Evolutionary conservation across 2,797 vertebrate genomes (phyloP).

Genomic region (Acridotheres tristis): DNA sequence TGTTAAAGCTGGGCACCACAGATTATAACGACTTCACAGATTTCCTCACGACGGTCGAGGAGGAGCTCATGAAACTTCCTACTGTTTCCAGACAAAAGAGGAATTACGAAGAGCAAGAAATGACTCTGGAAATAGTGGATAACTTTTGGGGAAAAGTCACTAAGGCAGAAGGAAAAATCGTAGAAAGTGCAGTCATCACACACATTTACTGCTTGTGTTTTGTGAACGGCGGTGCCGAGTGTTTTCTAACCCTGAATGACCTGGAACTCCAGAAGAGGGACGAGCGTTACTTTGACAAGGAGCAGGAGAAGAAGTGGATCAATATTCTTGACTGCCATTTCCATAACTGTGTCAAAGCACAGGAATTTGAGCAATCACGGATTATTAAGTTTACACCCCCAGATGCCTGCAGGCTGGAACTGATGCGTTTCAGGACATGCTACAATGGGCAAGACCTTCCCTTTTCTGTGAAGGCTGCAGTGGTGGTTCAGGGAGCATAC

Average conservation of each 20-base stretch:
- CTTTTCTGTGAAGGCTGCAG: constrained; percentile 87
- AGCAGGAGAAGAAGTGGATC: constrained; percentile 84
- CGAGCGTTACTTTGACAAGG: constrained; percentile 81
- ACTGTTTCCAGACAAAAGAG: constrained; percentile 77
- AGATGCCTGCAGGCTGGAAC: constrained; percentile 89
- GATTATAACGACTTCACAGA: constrained; percentile 88
- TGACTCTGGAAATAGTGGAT: constrained; percentile 90
- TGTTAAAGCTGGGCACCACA: constrained; percentile 93
- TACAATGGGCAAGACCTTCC: constrained; percentile 82
- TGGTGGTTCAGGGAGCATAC: constrained; percentile 92
- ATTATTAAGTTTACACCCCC: constrained; percentile 88
- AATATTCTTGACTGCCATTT: constrained; percentile 85
- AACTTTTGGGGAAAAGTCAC: constrained; percentile 89
- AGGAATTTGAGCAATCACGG: constrained; percentile 83
- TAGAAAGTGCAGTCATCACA: constrained; percentile 83
- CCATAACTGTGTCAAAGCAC: constrained; percentile 85
- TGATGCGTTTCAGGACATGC: constrained; percentile 89
- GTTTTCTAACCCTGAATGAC: constrained; percentile 94
- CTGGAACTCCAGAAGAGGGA: constrained; percentile 82
- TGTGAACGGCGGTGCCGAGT: constrained; percentile 84
- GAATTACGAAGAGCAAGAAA: constrained; percentile 92
- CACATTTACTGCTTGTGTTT: constrained; percentile 91
- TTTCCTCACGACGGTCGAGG: constrained; percentile 86
- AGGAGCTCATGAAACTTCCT: constrained; percentile 86
- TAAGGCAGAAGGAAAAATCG: constrained; percentile 80